phyloP scores from a whole-genome alignment of 2,888 invertebrate species.

The Sussaba pulchella region DNA sequence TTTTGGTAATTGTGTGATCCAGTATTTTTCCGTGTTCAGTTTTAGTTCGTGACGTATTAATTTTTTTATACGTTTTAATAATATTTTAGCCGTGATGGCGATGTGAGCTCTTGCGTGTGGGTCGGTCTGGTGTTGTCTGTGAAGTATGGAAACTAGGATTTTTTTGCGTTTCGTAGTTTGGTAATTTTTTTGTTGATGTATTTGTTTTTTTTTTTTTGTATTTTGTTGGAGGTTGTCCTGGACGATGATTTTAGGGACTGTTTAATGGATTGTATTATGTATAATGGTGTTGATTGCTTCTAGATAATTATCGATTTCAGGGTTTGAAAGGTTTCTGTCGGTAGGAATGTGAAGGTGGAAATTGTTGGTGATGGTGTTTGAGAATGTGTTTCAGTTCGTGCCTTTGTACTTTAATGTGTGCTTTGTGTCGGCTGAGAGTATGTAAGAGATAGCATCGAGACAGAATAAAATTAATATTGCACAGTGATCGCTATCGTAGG shows the following conservation, averaged over 20 bases:
- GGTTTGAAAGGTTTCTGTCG: background rate
- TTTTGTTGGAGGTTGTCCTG: no score
- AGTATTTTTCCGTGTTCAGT: slow-evolving; percentile 28
- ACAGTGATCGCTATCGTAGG: slow-evolving; percentile 30
- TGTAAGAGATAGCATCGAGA: no score
- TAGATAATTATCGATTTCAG: slow-evolving; percentile 4
- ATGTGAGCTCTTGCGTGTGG: no score
- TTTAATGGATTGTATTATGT: background rate
- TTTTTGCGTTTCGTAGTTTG: background rate
- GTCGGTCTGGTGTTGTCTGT: background rate
- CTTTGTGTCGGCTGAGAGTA: fast-evolving
- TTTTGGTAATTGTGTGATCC: slow-evolving; percentile 31
- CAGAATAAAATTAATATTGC: background rate
- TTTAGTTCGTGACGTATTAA: no score
- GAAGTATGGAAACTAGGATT: background rate
- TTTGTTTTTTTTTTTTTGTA: no score
- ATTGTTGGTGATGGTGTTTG: background rate
- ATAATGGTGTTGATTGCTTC: background rate
- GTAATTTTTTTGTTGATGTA: background rate
- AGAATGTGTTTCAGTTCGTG: slow-evolving; percentile 2
- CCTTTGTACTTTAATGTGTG: background rate
- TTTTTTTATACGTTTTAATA: background rate
- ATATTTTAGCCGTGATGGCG: background rate
- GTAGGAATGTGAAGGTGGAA: background rate
- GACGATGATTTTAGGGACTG: background rate